phyloP scores from a whole-genome alignment of 2,797 vertebrate genomes.

The Naso thynnoides region DNA sequence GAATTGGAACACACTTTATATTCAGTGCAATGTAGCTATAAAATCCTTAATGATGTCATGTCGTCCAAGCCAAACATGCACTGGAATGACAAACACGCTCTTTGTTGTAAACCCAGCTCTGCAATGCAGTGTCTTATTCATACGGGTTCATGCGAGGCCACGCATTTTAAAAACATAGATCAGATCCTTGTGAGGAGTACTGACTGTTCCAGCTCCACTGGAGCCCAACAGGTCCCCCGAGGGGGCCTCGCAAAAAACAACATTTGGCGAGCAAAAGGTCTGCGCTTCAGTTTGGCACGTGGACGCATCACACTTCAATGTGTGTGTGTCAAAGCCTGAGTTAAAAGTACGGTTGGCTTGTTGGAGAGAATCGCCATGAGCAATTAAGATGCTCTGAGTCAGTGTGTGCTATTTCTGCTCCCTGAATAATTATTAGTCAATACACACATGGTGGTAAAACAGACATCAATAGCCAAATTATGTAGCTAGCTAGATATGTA shows the following conservation, averaged over 20 bases:
- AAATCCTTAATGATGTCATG: constrained; percentile 32
- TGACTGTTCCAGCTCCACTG: constrained; percentile 61
- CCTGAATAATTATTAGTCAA: constrained; percentile 67
- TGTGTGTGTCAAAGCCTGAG: constrained; percentile 47
- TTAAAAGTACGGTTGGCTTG: constrained; percentile 58
- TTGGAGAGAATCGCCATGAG: constrained; percentile 66
- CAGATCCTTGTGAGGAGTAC: constrained; percentile 41
- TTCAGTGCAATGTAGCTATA: constrained; percentile 4
- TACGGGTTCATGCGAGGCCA: constrained; percentile 45
- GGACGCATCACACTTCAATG: constrained; percentile 41
- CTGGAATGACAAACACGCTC: constrained; percentile 33
- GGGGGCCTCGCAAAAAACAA: neutral
- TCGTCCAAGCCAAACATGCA: constrained; percentile 21
- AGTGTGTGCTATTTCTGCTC: constrained; percentile 71
- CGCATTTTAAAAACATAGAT: constrained; percentile 48
- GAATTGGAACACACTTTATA: neutral
- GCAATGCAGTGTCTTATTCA: constrained; percentile 55
- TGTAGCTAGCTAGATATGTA: neutral
- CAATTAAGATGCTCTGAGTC: constrained; percentile 79
- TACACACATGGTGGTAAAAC: constrained; percentile 50
- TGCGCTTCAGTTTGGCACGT: constrained; percentile 47
- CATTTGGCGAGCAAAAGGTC: constrained; percentile 49
- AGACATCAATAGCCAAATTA: constrained; percentile 31
- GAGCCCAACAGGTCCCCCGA: constrained; percentile 42
- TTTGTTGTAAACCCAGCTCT: constrained; percentile 39